phyloP scores from a whole-genome alignment of 2,797 vertebrate species.

The Sus cebifrons region DNA sequence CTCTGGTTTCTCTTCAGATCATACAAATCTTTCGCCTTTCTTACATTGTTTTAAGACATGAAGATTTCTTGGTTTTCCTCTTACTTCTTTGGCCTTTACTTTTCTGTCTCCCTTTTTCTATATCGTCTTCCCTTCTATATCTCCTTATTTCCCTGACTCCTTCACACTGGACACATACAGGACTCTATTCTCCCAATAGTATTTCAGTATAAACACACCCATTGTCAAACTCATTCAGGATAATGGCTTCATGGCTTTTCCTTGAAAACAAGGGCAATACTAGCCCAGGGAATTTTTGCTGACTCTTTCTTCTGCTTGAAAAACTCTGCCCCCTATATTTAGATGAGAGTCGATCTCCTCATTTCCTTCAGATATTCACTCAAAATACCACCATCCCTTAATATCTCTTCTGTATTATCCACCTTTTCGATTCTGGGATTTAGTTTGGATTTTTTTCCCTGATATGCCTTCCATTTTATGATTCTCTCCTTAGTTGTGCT shows the following conservation, averaged over 20 bases:
- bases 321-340: not conserved
- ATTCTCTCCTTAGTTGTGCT: not conserved
- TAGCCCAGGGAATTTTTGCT: not conserved
- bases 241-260: not conserved
- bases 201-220: not conserved
- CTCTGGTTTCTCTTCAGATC: no score
- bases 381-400: not conserved
- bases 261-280: not conserved
- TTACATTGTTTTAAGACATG: not conserved
- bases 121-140: not conserved
- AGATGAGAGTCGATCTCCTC: no score
- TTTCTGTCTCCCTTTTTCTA: not conserved
- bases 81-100: not conserved
- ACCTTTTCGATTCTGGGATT: not conserved
- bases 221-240: not conserved
- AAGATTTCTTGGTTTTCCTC: not conserved
- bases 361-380: not conserved
- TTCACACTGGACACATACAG: not conserved
- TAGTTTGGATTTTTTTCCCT: not conserved
- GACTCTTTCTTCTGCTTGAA: not conserved
- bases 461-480: not conserved
- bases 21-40: not conserved
- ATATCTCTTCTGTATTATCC: not conserved
- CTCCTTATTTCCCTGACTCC: not conserved
- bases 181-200: no score